phyloP scores from a whole-genome alignment of 2,113 vertebrate species.

The Phylloscopus trochiloides region DNA sequence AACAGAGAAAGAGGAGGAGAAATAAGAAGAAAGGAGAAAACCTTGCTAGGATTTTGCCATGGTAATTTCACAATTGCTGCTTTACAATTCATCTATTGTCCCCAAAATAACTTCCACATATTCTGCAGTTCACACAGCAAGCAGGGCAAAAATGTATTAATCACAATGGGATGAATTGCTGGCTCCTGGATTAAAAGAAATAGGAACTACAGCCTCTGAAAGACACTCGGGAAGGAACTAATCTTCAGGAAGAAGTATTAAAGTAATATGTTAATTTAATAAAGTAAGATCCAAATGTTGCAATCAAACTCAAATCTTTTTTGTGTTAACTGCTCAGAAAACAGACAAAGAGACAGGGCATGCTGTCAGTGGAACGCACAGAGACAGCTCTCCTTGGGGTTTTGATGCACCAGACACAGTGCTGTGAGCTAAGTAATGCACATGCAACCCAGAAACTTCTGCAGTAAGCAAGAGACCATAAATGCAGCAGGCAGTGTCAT shows the following conservation, averaged over 20 bases:
- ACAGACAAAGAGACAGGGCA: not conserved
- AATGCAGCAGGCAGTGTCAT: not conserved
- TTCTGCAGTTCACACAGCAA: not conserved
- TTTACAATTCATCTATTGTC: not conserved
- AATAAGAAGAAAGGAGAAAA: not conserved
- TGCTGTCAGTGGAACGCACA: not conserved
- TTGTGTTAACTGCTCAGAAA: not conserved
- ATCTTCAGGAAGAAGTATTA: not conserved
- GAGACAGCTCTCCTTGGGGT: rapidly evolving
- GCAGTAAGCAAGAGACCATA: not conserved
- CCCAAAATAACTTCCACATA: not conserved
- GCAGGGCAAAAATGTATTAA: not conserved
- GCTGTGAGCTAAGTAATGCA: not conserved
- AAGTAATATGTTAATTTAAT: not conserved
- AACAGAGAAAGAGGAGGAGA: not conserved
- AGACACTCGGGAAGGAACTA: rapidly evolving
- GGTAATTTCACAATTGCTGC: not conserved
- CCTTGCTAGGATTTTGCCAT: not conserved
- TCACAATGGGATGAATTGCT: not conserved
- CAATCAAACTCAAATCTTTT: not conserved
- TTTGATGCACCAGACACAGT: not conserved
- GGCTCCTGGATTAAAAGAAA: not conserved
- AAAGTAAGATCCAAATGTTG: not conserved
- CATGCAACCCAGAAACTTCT: not conserved
- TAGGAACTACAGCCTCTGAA: not conserved